Conservation (phyloP, 2,888 invertebrate genomes). For the Ornithoptera alexandrae region DNA sequence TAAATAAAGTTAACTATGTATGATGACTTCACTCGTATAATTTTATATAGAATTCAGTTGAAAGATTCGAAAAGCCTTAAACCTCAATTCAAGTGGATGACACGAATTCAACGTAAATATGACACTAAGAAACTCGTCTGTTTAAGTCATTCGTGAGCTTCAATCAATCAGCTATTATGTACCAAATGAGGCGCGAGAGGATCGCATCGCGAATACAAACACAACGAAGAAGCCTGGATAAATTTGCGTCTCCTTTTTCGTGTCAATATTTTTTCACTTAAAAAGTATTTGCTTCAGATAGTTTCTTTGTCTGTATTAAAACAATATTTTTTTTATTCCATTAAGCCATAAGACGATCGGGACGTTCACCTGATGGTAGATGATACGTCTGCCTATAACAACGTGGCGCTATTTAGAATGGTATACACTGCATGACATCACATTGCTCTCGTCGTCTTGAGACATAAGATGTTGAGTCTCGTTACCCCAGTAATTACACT, state of each 20-base stretch:
- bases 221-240: neutral
- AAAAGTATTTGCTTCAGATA: neutral
- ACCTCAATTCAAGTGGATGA: neutral
- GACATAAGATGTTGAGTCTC: too few relatives aligned
- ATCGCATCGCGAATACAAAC: neutral
- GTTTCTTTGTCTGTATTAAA: conserved; percentile 3
- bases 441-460: too few relatives aligned
- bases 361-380: too few relatives aligned
- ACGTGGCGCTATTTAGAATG: too few relatives aligned
- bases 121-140: neutral
- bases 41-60: too few relatives aligned
- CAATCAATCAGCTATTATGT: conserved; percentile 15
- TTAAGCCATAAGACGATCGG: too few relatives aligned
- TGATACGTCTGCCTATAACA: too few relatives aligned
- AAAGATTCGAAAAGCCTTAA: neutral
- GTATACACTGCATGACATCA: too few relatives aligned
- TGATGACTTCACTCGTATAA: too few relatives aligned
- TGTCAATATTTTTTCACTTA: conserved; percentile 4
- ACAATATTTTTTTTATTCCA: too few relatives aligned
- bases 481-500: too few relatives aligned
- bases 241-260: neutral
- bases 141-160: conserved; percentile 9
- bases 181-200: conserved; percentile 10
- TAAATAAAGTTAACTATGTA: too few relatives aligned
- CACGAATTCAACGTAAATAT: neutral